Conservation (phyloP, 2,113 vertebrate species). For the Reinhardtius hippoglossoides region DNA sequence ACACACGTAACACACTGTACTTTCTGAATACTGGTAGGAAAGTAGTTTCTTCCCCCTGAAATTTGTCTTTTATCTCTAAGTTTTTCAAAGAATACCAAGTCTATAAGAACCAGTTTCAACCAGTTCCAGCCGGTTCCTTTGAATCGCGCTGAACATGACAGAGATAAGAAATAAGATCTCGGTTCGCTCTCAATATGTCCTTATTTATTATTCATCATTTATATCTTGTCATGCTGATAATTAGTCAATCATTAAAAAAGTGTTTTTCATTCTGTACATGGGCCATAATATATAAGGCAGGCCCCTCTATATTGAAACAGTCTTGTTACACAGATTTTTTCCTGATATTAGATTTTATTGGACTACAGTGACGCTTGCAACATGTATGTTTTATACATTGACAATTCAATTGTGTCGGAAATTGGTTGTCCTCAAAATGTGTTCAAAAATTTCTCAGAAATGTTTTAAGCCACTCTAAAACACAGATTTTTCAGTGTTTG, state of each 20-base stretch:
- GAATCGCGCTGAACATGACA: constrained; percentile 27
- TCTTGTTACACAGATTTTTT: not conserved
- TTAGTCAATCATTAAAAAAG: no score
- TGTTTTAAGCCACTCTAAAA: no score
- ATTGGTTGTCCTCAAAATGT: not conserved
- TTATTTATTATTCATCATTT: no score
- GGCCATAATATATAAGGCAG: no score
- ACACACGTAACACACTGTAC: not conserved
- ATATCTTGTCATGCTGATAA: no score
- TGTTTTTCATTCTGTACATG: no score
- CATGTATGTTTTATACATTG: not conserved
- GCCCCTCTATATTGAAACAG: no score
- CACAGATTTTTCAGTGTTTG: not conserved
- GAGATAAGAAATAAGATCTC: constrained; percentile 33
- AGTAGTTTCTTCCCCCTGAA: no score
- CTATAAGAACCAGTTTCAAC: constrained; percentile 2
- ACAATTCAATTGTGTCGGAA: not conserved
- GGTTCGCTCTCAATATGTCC: not conserved
- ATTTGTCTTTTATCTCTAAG: no score
- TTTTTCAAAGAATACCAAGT: no score
- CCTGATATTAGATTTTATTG: not conserved
- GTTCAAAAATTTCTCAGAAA: not conserved
- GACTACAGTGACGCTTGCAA: not conserved
- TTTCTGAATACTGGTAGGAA: constrained; percentile 1
- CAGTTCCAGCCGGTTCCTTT: constrained; percentile 8